Base-by-base conservation (phyloP, 2,888 invertebrate genomes). In the Eupithecia abbreviata region DNA sequence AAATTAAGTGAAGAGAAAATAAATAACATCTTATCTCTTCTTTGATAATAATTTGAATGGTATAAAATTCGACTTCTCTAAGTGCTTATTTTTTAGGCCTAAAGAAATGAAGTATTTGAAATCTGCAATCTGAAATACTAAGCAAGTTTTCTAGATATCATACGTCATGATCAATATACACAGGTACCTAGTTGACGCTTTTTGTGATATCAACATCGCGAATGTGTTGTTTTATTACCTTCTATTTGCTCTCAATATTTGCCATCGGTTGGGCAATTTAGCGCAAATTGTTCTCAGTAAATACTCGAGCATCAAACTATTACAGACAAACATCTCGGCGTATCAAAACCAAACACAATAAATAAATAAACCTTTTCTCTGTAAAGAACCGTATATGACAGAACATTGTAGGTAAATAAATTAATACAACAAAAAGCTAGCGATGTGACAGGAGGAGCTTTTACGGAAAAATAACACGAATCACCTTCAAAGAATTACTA, bases 401-500 rank as follows among this genome's bases (percentile, higher is more conserved):
- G 10, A 62, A 30, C 30, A 62, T 62, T 62, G 10, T 62, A 30
- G 4, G 62, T 62, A 62, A 62, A 62, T 62, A 62, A 18, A 62
- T 62, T 30, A 62, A 10, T 62, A 62, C 30, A 12, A 62, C 12
- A 62, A 62, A 30, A 62, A 12, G 12, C 18, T 12, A 30, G 62
- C 30, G 30, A 62, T 62, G 62, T 12, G 30, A 62, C 30, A 62
- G 30, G 30, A 12, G 30, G 10, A 30, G 62, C 58, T 58, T 18
- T 62, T 62, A 62, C 62, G 30, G 62, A 30, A 30, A 18, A 62
- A 62, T 18, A 30, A 30, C 10, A 62, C 30, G 62, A 62, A 62
- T 62, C 62, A 62, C 62, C 62, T 30, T 62, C 58, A 62, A 30
- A 30, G 30, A 62, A 62, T 62, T 10, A 62, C 62, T 62, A 62